Percentiles rank a stretch among this genome's conserved stretches.
phyloP scores from a whole-genome alignment of 2,113 vertebrate genomes.

The Carettochelys insculpta region DNA sequence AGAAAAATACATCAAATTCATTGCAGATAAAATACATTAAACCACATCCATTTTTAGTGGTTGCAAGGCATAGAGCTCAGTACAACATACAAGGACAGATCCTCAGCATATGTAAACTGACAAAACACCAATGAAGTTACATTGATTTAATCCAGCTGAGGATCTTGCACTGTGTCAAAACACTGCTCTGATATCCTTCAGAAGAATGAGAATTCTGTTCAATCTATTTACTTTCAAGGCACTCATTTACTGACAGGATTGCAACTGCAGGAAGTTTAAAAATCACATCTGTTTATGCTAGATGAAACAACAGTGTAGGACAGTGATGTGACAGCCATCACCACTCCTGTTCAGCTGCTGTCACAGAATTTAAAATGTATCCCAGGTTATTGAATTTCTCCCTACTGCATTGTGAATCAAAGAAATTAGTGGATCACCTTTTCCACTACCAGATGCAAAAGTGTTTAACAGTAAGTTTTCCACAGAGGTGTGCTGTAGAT shows the following conservation, averaged over 20 bases:
- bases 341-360: not conserved
- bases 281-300: not conserved
- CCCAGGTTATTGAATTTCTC: not conserved
- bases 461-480: not conserved
- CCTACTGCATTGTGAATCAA: not conserved
- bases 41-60: not conserved
- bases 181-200: not conserved
- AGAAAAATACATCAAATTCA: not conserved
- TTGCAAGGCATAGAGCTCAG: not conserved
- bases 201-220: not conserved
- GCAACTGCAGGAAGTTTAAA: not conserved
- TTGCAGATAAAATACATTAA: not conserved
- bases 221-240: not conserved
- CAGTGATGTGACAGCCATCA: not conserved
- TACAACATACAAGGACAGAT: not conserved
- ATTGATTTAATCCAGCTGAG: not conserved
- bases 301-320: not conserved
- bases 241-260: not conserved
- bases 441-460: not conserved
- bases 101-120: not conserved
- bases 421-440: not conserved
- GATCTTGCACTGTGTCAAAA: not conserved
- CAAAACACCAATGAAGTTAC: not conserved
- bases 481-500: not conserved
- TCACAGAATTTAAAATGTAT: not conserved